Base-by-base conservation (phyloP, 2,797 vertebrate species). In the Cryptoblepharus egeriae region DNA sequence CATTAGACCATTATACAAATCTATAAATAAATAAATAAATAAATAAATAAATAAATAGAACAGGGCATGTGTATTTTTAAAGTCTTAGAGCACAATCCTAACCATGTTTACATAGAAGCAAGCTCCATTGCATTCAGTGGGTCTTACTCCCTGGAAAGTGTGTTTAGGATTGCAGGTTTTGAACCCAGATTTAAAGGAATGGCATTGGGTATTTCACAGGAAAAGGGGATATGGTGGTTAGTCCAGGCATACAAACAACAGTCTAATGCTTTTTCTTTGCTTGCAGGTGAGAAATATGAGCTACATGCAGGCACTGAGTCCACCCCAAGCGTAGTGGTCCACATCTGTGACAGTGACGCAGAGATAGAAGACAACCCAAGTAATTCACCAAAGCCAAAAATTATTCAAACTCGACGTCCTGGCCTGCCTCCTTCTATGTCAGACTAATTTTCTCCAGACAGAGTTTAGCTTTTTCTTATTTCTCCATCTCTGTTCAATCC, bases 281-380 rank as follows among this genome's bases (percentile, higher is more conserved):
- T 93, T 94, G 42, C 90, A 97, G 97, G 97, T 91, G 96, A 97
- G 93, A 97, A 97, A 83, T 97, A 97, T 0, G 97, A 97, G 92
- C 95, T 97, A 52, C 97, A 97, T 0, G 96, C 97, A 8, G 97
- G 97, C 72, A 97, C 97, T 0, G 97, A 97, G 87, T 97, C 96
- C 83, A 97, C 97, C n/a, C 97, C 97, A 60, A 97, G 97, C 4
- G 97, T 97, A 32, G 97, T 97, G 0, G 97, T 97, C 85, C 97
- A 97, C 0, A 96, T 97, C 80, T 97, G 97, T 0, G 97, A 97
- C 94, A 97, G 96, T 1, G 96, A 97, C 92, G 93, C 94, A n/a
- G 97, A 97, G 57, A 96, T 96, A 52, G 97, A 97, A 0, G 97
- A 97, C 85, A 96, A 96, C 88, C 94, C 96, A 95, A 97, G 96